Conservation (phyloP, 2,888 invertebrate genomes). For the Pristionchus maxplancki region DNA sequence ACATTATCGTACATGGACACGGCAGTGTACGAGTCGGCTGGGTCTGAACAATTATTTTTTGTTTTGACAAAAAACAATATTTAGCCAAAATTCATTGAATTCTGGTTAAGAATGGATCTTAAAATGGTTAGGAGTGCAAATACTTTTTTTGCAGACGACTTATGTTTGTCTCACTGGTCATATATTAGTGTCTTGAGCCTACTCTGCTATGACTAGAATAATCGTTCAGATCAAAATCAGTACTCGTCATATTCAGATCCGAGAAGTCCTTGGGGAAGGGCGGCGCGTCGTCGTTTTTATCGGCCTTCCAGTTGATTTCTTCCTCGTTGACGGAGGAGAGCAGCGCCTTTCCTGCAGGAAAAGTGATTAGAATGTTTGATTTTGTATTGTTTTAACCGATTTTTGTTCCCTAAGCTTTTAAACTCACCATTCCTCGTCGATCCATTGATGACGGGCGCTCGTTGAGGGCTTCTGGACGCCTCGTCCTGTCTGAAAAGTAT, state of each 20-base stretch:
- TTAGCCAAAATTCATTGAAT: no score
- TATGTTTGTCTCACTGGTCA: no score
- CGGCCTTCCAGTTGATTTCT: neutral
- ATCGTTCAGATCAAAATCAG: no score
- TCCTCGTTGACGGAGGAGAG: conserved; percentile 29
- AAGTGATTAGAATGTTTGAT: no score
- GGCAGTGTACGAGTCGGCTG: neutral
- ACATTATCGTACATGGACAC: conserved; percentile 49
- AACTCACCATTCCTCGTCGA: conserved; percentile 16
- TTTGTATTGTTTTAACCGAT: no score
- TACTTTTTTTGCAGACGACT: no score
- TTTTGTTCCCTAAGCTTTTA: no score
- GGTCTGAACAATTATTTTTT: neutral
- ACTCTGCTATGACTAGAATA: no score
- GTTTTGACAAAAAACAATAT: neutral
- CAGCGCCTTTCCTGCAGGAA: neutral
- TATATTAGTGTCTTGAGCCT: no score
- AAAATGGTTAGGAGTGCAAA: no score
- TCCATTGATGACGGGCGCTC: conserved; percentile 46
- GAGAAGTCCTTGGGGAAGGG: neutral
- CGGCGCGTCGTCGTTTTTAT: neutral
- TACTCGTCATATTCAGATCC: neutral
- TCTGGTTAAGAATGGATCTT: no score
- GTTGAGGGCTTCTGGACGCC: neutral
- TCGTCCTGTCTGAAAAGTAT: neutral